phyloP scores from a whole-genome alignment of 2,113 vertebrate genomes.

The Oreotrochilus melanogaster region DNA sequence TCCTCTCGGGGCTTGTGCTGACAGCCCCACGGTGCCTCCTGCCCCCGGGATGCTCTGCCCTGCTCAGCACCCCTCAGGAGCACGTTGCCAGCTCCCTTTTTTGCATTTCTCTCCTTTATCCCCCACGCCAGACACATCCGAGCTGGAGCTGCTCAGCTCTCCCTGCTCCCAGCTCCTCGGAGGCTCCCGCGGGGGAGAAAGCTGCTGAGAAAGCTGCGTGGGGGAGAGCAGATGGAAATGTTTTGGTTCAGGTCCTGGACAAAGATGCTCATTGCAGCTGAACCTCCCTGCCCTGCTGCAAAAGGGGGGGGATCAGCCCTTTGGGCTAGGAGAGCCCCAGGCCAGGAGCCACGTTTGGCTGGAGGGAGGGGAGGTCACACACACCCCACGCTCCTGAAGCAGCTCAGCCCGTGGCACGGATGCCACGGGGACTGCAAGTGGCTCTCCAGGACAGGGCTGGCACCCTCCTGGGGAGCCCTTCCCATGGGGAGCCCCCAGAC shows the following conservation, averaged over 20 bases:
- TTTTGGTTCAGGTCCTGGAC: neutral
- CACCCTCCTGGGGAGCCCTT: neutral
- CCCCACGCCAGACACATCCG: neutral
- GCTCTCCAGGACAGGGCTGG: neutral
- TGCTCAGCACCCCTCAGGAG: neutral
- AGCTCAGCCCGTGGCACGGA: neutral
- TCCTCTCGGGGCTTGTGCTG: constrained; percentile 23
- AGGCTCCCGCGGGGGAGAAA: neutral
- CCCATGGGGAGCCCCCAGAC: neutral
- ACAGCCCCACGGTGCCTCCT: neutral
- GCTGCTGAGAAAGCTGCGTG: neutral
- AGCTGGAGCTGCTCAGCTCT: neutral
- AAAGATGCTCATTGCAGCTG: neutral
- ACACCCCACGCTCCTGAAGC: neutral
- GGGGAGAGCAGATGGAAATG: neutral
- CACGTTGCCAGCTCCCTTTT: neutral
- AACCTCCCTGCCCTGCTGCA: neutral
- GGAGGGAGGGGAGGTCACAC: neutral
- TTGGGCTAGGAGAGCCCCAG: neutral
- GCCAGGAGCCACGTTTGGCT: neutral
- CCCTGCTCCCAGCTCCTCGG: neutral
- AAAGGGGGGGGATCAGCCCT: neutral
- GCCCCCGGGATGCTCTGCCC: neutral
- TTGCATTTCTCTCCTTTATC: fast-evolving
- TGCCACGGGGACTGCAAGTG: neutral